Evolutionary conservation across 2,797 vertebrate genomes (phyloP).

Genomic region (Leptoclinus maculatus): DNA sequence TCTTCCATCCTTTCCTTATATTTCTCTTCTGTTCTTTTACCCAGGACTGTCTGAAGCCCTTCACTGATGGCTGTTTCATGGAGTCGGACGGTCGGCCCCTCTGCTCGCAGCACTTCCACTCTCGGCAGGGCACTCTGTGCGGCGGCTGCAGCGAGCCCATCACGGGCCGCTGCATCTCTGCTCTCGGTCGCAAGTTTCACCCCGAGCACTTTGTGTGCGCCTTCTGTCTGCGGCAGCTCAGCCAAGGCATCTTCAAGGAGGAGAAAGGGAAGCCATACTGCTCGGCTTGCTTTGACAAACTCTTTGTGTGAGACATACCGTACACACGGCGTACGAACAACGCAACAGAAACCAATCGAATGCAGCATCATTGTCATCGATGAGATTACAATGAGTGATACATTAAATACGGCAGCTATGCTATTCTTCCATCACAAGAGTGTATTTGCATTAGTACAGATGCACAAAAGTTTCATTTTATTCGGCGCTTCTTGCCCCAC

Average conservation of each 20-base stretch:
- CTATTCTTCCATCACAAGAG: background rate
- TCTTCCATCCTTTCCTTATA: background rate
- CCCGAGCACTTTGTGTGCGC: slow-evolving; percentile 93
- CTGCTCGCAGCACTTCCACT: slow-evolving; percentile 90
- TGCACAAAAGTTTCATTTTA: slow-evolving; percentile 13
- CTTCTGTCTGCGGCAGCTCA: slow-evolving; percentile 90
- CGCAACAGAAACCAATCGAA: background rate
- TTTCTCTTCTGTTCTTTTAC: background rate
- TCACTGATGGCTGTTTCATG: slow-evolving; percentile 86
- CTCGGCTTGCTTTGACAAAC: slow-evolving; percentile 85
- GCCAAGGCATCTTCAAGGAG: slow-evolving; percentile 90
- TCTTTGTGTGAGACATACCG: slow-evolving; percentile 80
- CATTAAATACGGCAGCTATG: background rate
- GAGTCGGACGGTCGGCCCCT: slow-evolving; percentile 89
- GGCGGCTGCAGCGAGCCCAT: slow-evolving; percentile 84
- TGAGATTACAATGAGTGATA: background rate
- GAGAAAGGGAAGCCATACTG: slow-evolving; percentile 88
- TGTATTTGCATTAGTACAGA: slow-evolving; percentile 16
- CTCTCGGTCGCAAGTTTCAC: slow-evolving; percentile 88
- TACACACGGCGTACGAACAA: background rate
- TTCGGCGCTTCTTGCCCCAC: background rate
- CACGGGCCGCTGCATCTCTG: slow-evolving; percentile 88
- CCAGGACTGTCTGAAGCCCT: slow-evolving; percentile 90
- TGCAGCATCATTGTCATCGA: background rate
- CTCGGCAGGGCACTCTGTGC: slow-evolving; percentile 89